phyloP scores from a whole-genome alignment of 2,888 invertebrate species.

The Oscheius sp. region DNA sequence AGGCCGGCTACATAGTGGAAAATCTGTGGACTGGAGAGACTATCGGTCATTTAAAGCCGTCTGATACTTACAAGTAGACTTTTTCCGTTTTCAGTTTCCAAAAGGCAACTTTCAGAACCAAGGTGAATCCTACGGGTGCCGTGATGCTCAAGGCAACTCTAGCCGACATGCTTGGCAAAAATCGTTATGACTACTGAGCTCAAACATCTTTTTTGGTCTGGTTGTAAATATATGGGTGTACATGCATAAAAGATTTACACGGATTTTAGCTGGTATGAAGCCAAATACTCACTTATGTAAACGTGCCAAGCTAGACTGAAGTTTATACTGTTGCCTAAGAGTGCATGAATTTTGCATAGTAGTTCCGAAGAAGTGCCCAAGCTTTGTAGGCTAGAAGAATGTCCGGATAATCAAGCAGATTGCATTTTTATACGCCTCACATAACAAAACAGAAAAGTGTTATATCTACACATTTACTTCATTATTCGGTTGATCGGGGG shows the following conservation, averaged over 20 bases:
- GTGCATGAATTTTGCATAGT: background rate
- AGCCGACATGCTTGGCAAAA: conserved; percentile 19
- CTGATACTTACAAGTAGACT: conserved; percentile 31
- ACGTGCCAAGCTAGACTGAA: background rate
- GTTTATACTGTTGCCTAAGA: background rate
- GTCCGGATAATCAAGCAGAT: too few relatives aligned
- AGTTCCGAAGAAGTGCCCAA: background rate
- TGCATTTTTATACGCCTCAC: too few relatives aligned
- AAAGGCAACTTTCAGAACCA: conserved; percentile 12
- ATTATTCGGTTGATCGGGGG: too few relatives aligned
- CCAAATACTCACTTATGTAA: background rate
- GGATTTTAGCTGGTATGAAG: too few relatives aligned
- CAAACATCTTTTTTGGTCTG: background rate
- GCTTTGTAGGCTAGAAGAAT: too few relatives aligned
- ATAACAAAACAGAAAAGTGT: too few relatives aligned
- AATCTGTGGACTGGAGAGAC: conserved; percentile 57
- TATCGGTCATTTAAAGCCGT: conserved; percentile 40
- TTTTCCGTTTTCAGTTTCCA: background rate
- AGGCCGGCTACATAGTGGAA: conserved; percentile 58
- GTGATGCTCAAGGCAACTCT: conserved; percentile 45
- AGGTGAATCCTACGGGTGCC: conserved; percentile 44
- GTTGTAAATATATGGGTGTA: conserved; percentile 32
- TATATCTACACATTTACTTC: too few relatives aligned
- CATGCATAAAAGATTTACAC: too few relatives aligned
- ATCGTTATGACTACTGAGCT: conserved; percentile 13